Percentiles rank a stretch among this genome's conserved stretches.
These are phyloP conservation scores for Excalfactoria chinensis DNA, from an alignment of 2,113 vertebrate species.

Conservation along the genomic window DNA sequence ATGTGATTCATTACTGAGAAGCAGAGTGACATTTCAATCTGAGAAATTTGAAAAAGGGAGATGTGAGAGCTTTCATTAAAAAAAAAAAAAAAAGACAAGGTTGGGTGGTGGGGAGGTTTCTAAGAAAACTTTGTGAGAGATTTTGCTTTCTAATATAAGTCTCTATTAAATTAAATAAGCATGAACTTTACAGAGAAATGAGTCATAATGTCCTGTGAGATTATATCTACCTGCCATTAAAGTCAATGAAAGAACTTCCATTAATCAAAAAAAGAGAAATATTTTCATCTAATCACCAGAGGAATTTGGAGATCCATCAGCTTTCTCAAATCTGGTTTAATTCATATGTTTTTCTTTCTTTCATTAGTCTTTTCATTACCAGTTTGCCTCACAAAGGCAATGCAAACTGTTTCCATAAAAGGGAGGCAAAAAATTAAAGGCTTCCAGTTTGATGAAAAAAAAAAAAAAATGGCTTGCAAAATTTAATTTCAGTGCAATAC, in stretches of 20 bases:
- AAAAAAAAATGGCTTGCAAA: background rate
- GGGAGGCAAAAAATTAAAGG: background rate
- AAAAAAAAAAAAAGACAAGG: background rate
- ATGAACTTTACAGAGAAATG: constrained; percentile 19
- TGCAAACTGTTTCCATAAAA: background rate
- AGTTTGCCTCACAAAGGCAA: background rate
- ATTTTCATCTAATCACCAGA: constrained; percentile 31
- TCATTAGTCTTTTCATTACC: constrained; percentile 25
- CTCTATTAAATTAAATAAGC: constrained; percentile 47
- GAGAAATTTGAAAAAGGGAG: background rate
- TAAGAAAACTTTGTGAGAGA: background rate
- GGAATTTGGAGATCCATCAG: background rate
- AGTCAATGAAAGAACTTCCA: constrained; percentile 17
- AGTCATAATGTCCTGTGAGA: constrained; percentile 16
- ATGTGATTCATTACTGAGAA: background rate
- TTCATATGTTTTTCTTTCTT: constrained; percentile 17
- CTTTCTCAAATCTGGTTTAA: constrained; percentile 18
- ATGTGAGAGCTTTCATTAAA: constrained; percentile 17
- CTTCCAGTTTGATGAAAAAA: background rate
- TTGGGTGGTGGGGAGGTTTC: background rate
- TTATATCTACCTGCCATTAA: constrained; percentile 27
- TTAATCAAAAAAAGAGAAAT: constrained; percentile 55
- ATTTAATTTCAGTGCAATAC: background rate
- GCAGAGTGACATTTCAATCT: background rate
- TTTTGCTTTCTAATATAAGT: constrained; percentile 24